Evolutionary conservation across 2,113 vertebrate species (phyloP).

Genomic region (Numida meleagris): DNA sequence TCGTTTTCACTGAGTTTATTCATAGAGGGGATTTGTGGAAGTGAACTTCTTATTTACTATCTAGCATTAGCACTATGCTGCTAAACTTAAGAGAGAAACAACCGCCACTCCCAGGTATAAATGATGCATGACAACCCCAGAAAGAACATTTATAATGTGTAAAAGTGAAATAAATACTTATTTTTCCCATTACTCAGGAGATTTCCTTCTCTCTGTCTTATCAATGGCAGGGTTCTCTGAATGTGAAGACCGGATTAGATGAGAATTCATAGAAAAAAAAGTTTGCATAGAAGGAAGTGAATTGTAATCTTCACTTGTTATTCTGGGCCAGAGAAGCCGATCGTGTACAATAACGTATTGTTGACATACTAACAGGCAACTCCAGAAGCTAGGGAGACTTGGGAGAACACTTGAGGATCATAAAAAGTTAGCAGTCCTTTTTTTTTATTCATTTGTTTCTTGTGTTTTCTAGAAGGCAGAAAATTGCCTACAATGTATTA

Average conservation of each 20-base stretch:
- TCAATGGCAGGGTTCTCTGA: not conserved
- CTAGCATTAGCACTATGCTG: not conserved
- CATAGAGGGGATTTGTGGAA: not conserved
- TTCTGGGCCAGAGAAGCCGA: not conserved
- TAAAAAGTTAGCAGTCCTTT: not conserved
- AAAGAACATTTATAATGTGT: not conserved
- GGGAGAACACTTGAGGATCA: not conserved
- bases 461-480: not conserved
- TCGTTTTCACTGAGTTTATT: not conserved
- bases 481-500: not conserved
- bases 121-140: not conserved
- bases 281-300: not conserved
- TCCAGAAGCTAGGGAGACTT: not conserved
- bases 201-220: not conserved
- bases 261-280: not conserved
- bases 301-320: not conserved
- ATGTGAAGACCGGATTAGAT: not conserved
- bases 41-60: not conserved
- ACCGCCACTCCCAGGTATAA: not conserved
- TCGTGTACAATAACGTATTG: not conserved
- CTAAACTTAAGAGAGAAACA: not conserved
- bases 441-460: not conserved
- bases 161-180: not conserved
- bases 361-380: not conserved
- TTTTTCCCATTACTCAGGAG: not conserved